Evolutionary conservation across 2,888 invertebrate genomes (phyloP).

Genomic region (Hydraecia micacea): DNA sequence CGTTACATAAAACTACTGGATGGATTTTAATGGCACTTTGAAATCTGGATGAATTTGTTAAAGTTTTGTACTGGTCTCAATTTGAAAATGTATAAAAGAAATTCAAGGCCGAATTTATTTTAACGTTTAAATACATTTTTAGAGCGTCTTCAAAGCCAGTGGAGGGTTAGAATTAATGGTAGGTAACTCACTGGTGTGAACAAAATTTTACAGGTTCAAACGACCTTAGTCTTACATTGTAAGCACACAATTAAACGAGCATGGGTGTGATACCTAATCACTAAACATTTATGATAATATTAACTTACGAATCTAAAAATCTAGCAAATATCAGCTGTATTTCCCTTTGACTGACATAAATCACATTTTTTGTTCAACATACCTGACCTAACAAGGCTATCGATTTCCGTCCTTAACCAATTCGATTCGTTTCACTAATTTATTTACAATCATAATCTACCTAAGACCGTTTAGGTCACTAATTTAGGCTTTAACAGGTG

Average conservation of each 20-base stretch:
- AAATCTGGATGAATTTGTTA: not conserved
- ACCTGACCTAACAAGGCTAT: constrained; percentile 55
- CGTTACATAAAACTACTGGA: constrained; percentile 12
- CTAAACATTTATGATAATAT: constrained; percentile 42
- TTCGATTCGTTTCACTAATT: constrained; percentile 56
- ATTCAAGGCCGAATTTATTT: not conserved
- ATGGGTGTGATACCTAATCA: constrained; percentile 39
- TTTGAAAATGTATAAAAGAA: not conserved
- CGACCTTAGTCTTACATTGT: not conserved
- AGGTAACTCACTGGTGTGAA: constrained; percentile 4
- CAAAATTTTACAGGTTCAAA: constrained; percentile 8
- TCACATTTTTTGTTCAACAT: constrained; percentile 57
- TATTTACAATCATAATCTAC: constrained; percentile 63
- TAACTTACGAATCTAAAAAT: constrained; percentile 48
- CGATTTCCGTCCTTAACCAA: constrained; percentile 51
- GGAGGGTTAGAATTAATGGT: not conserved
- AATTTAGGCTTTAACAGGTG: constrained; percentile 61
- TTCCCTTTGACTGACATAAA: constrained; percentile 47
- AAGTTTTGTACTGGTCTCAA: not conserved
- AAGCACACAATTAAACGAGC: constrained; percentile 17
- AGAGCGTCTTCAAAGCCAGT: constrained; percentile 5
- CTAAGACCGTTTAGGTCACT: constrained; percentile 53
- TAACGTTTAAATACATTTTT: not conserved
- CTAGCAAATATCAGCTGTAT: constrained; percentile 34
- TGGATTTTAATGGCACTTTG: constrained; percentile 37